These are phyloP conservation scores for Pseudanteris insignis DNA, from an alignment of 2,888 invertebrate genomes.

Conservation along the genomic window DNA sequence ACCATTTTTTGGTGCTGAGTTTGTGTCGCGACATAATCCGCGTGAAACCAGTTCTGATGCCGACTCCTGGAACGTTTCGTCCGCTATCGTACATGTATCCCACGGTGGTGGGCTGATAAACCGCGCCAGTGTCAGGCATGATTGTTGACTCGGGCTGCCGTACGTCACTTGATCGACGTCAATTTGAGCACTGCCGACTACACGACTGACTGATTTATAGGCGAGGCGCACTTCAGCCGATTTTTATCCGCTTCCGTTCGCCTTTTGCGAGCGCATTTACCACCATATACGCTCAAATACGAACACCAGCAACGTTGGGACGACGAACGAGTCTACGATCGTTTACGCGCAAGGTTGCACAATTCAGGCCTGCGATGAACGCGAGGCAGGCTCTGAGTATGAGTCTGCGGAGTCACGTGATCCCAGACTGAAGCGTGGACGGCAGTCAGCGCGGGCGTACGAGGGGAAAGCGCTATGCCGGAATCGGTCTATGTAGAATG, in stretches of 20 bases:
- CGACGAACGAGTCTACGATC: background rate
- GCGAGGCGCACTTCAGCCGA: slow-evolving; percentile 17
- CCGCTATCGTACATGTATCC: slow-evolving; percentile 63
- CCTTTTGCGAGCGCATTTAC: slow-evolving; percentile 21
- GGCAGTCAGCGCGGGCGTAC: too few relatives aligned
- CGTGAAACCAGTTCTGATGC: slow-evolving; percentile 57
- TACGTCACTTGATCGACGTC: slow-evolving; percentile 3
- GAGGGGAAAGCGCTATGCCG: too few relatives aligned
- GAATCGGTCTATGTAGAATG: too few relatives aligned
- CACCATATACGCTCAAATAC: slow-evolving; percentile 10
- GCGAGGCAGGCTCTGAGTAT: too few relatives aligned
- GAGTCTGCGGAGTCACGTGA: too few relatives aligned
- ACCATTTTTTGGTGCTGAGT: slow-evolving; percentile 61
- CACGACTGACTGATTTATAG: slow-evolving; percentile 20
- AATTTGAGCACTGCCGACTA: slow-evolving; percentile 12
- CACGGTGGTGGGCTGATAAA: slow-evolving; percentile 65
- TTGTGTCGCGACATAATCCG: slow-evolving; percentile 62
- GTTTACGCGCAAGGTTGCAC: background rate
- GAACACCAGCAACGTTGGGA: background rate
- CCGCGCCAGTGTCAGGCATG: slow-evolving; percentile 64
- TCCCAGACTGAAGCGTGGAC: too few relatives aligned
- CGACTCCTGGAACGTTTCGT: slow-evolving; percentile 54
- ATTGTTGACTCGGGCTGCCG: background rate
- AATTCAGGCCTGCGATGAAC: too few relatives aligned
- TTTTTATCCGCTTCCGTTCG: slow-evolving; percentile 35